Evolutionary conservation across 2,888 invertebrate genomes (phyloP), one percentile per base, ranked within the genome.

Genomic region (Xestia xanthographa): DNA sequence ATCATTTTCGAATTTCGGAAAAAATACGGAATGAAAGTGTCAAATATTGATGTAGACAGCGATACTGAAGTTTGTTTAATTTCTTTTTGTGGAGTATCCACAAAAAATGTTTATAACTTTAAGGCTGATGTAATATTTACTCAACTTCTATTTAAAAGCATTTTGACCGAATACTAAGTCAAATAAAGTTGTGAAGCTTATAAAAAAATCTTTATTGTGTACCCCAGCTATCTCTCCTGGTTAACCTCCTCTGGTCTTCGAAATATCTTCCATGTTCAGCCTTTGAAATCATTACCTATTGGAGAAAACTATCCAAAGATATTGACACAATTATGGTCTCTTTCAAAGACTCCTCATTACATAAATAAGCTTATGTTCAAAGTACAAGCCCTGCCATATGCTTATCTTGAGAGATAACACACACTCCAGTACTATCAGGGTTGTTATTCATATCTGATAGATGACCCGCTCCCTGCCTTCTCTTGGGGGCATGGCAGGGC

Each of bases 71-170:
- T 29, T 34, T 43, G n/a, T 63, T 41, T 1, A 17, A 60, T 34
- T 45, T 45, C 11, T n/a, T 62, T 43, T n/a, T 41, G 0, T 9
- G 0, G 9, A 29, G 0, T 9, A 20, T 48, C 48, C 8, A 8
- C 14, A 0, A 6, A 2, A 26, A 43, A 34, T 43, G 11, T 11
- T 41, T 63, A 12, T 65, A 12, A 29, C 63, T 38, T 29, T 14
- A 34, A 29, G 43, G 77, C 85, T 88, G 86, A 89, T 87, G 78
- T 83, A 82, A 80, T 83, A 72, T 75, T 72, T 43, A 66, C 60
- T 56, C 2, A 17, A 20, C 29, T 26, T 14, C 5, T 1, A 6
- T 43, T 38, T 48, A n/a, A 60, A 48, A 50, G 4, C 0, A 48
- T 45, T 41, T 68, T 34, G 8, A 1, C 1, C 12, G 5, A 56